A percentile compares a stretch with the other conserved stretches of the same genome.
These are phyloP conservation scores for Chaenocephalus aceratus DNA, from an alignment of 2,113 vertebrate genomes.

Conservation along the genomic window DNA sequence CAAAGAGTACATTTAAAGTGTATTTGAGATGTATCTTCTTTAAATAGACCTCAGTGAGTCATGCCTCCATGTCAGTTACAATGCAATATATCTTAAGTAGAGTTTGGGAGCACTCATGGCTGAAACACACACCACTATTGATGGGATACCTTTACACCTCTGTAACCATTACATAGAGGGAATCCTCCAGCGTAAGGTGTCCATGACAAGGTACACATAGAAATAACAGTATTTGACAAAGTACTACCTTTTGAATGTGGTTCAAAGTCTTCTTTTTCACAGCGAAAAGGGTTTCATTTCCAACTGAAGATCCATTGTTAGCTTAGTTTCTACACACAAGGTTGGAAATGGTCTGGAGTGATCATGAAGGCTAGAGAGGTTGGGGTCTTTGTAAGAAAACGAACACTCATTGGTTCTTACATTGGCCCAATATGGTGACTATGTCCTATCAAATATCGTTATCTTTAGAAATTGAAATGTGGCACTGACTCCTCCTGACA, in stretches of 20 bases:
- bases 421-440: slow-evolving; percentile 35
- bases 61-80: neutral
- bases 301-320: slow-evolving; percentile 4
- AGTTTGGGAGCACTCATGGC: slow-evolving; percentile 17
- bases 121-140: slow-evolving; percentile 52
- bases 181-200: neutral
- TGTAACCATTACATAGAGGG: slow-evolving; percentile 15
- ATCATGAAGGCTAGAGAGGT: slow-evolving; percentile 3
- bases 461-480: slow-evolving; percentile 65
- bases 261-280: slow-evolving; percentile 19
- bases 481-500: slow-evolving; percentile 59
- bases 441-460: slow-evolving; percentile 69
- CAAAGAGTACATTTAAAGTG: too few relatives aligned
- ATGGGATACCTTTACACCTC: slow-evolving; percentile 37
- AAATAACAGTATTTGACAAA: slow-evolving; percentile 1
- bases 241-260: slow-evolving; percentile 39
- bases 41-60: slow-evolving; percentile 30
- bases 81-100: neutral
- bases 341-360: slow-evolving; percentile 4
- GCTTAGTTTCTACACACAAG: slow-evolving; percentile 4
- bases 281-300: neutral
- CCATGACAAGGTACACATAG: neutral
- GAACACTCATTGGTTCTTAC: slow-evolving; percentile 57
- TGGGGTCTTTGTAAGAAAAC: slow-evolving; percentile 47
- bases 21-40: slow-evolving; percentile 1